Evolutionary conservation across 1,140 invertebrate species (phyloP), one percentile per base, ranked within the genome.

Genomic region (Parapsyche elsis): DNA sequence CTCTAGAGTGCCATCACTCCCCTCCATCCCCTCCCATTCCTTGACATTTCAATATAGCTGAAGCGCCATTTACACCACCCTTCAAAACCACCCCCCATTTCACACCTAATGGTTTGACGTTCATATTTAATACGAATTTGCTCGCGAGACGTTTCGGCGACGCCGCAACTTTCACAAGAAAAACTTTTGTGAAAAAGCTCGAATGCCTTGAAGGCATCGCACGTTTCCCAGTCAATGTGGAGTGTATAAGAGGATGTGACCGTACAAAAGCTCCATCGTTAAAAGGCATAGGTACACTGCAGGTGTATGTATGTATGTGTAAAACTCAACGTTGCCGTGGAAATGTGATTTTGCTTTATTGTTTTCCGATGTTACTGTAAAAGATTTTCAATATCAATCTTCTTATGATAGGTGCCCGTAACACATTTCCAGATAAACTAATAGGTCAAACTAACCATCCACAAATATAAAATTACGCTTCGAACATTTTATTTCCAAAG

Each of bases 1-100:
- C 21, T 67, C 64, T 67, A 21, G 64, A 67, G 64, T 67, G 64
- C 64, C 64, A 38, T 74, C 45, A 74, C 44, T 30, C 24, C 64
- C 19, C 10, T 49, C 16, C 16, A 9, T 19, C 57, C n/a, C 30
- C 9, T 21, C 16, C n/a, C 21, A 12, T 30, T 26, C 24, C 5
- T 23, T 24, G 10, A 44, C 30, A 38, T 38, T 46, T 46, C 71
- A 49, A 74, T 46, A 74, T 74, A 4, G 71, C 71, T 10, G 46
- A 16, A 10, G 45, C 71, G n/a, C 21, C 71, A 74, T n/a, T 74
- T 45, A 74, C 71, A 10, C n/a, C 24, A 67, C 24, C n/a, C 64
- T 67, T 19, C 24, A 38, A n/a, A 38, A 16, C 14, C 57, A 21
- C n/a, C 57, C 57, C 12, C 57, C 57, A 61, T 61, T 21, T 61